Evolutionary conservation across 37 sponge, comb jelly and placozoan genomes (phyloP).

Genomic region (Tethya wilhelma): DNA sequence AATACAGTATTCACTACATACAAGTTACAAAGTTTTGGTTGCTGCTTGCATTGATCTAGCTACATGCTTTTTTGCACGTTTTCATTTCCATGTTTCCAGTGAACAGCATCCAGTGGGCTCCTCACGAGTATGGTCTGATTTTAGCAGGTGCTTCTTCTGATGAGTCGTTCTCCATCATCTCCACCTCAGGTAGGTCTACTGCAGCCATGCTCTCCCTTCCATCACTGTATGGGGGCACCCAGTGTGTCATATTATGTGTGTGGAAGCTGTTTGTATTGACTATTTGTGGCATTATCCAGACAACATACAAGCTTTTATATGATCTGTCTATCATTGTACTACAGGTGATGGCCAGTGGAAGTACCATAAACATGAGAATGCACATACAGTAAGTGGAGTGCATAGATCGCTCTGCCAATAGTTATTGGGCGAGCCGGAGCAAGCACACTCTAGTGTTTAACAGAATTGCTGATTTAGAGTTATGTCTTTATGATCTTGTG

Average conservation of each 20-base stretch:
- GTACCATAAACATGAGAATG: slow-evolving; percentile 63
- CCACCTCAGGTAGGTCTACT: slow-evolving; percentile 46
- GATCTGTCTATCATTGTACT: too few species aligned
- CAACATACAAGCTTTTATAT: not conserved
- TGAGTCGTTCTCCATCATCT: slow-evolving; percentile 89
- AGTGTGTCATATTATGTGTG: not conserved
- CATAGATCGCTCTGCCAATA: too few species aligned
- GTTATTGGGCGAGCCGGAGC: too few species aligned
- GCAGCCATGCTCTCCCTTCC: too few species aligned
- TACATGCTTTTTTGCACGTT: too few species aligned
- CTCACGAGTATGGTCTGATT: slow-evolving; percentile 92
- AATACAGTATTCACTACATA: not conserved
- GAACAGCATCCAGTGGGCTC: slow-evolving; percentile 98
- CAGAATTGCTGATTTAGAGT: too few species aligned
- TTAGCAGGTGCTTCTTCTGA: slow-evolving; percentile 96
- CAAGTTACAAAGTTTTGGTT: not conserved
- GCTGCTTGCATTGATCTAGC: not conserved
- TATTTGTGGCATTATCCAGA: not conserved
- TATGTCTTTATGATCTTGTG: slow-evolving; percentile 7
- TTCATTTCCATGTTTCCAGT: too few species aligned
- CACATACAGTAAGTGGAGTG: slow-evolving; percentile 70
- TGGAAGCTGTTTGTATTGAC: not conserved
- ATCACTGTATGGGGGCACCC: too few species aligned
- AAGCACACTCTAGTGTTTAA: too few species aligned
- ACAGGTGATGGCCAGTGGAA: slow-evolving; percentile 76